Evolutionary conservation across 2,888 invertebrate species (phyloP), one percentile per base, ranked within the genome.

Genomic region (Physocephala rufipes): DNA sequence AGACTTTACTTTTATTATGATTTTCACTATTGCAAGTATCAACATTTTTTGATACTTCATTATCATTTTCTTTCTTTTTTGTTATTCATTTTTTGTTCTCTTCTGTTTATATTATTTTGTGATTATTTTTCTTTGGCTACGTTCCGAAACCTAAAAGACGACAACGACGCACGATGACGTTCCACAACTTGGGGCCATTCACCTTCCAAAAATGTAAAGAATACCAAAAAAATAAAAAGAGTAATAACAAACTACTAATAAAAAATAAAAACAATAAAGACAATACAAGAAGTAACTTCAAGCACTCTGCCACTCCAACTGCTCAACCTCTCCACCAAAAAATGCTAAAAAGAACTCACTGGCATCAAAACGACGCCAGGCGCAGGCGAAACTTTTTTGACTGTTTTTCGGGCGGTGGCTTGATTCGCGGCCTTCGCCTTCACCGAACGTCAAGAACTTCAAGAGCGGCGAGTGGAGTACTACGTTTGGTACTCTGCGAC

Each of bases 131-230:
- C 36, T 36, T 36, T 36, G 4, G n/a, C n/a, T n/a, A n/a, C 9
- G 4, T 9, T 36, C 21, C 21, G 21, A 55, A 13, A 55, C 2
- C 16, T 13, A 55, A n/a, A 51, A 36, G 36, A 36, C 36, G 36
- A 9, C 51, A 19, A 12, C 53, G 36, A n/a, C n/a, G 45, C 62
- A 28, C 65, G 65, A 70, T 70, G 65, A 65, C 65, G 70, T 59
- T 70, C 47, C 63, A 51, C 43, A 16, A 63, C 55, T 64, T 43
- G 59, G 45, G 65, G 70, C 47, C 65, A 58, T 70, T 70, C 58
- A 70, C 65, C 70, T 70, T 59, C 70, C 70, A 28, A 65, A 70
- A 70, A 58, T 26, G 58, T 28, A 58, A 53, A 53, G 24, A 1
- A 12, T 9, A 53, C 19, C 19, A 12, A 53, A 12, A 13, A 19